Evolutionary conservation across 2,797 vertebrate genomes (phyloP).

Genomic region (Pipistrellus nathusii): DNA sequence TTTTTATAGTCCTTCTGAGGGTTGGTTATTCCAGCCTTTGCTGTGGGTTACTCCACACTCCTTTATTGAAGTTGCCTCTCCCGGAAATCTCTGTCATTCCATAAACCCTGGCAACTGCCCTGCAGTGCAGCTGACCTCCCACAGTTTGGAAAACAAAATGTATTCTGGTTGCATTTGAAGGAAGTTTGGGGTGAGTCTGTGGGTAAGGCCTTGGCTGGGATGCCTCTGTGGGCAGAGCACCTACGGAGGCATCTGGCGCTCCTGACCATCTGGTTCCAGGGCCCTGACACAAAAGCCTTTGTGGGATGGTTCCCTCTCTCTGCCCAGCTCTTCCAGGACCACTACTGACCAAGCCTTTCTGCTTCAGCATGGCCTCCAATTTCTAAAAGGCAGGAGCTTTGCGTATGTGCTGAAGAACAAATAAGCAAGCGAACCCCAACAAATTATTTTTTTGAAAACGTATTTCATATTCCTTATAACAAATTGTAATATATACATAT

Average conservation of each 20-base stretch:
- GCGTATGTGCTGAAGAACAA: not conserved
- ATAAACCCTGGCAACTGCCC: constrained; percentile 64
- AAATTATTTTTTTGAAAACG: constrained; percentile 30
- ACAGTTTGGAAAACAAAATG: constrained; percentile 72
- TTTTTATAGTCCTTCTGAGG: constrained; percentile 69
- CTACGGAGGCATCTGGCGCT: not conserved
- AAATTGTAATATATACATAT: constrained; percentile 1
- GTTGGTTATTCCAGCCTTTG: constrained; percentile 37
- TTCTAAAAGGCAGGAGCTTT: constrained; percentile 32
- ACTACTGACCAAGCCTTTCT: not conserved
- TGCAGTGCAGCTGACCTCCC: constrained; percentile 72
- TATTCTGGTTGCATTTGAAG: constrained; percentile 71
- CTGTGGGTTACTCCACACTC: constrained; percentile 76
- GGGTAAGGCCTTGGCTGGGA: constrained; percentile 32
- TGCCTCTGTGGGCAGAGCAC: constrained; percentile 34
- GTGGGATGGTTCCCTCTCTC: not conserved
- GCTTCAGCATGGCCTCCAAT: not conserved
- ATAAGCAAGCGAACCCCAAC: not conserved
- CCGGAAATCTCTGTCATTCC: constrained; percentile 82
- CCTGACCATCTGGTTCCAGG: not conserved
- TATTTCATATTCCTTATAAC: constrained; percentile 19
- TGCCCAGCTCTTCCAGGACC: not conserved
- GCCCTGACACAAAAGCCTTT: not conserved
- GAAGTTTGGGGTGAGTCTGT: constrained; percentile 64
- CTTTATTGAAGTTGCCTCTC: constrained; percentile 80